These are phyloP conservation scores for Lepisosteus oculatus DNA, from an alignment of 2,113 vertebrate genomes.

Conservation along the genomic window DNA sequence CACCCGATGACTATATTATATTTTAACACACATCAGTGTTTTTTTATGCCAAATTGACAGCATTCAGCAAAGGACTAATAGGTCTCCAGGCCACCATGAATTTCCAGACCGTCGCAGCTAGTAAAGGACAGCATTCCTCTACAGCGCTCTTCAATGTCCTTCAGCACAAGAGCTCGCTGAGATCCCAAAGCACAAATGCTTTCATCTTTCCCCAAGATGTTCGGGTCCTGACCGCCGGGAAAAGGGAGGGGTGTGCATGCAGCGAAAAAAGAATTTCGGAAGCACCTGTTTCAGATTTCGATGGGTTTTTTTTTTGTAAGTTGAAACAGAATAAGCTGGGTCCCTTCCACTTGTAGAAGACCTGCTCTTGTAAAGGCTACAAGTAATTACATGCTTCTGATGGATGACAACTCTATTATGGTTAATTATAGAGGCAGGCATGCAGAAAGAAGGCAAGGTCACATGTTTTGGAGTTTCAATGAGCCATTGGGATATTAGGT, in stretches of 20 bases:
- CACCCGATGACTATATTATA: no score
- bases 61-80: no score
- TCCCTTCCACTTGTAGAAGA: not conserved
- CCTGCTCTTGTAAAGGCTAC: not conserved
- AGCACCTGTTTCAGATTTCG: not conserved
- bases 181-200: not conserved
- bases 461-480: not conserved
- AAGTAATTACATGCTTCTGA: conserved; percentile 14
- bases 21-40: no score
- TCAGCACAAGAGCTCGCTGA: not conserved
- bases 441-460: conserved; percentile 17
- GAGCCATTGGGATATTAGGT: not conserved
- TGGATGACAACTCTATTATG: conserved; percentile 13
- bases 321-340: not conserved
- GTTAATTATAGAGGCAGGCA: conserved; percentile 25
- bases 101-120: not conserved
- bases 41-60: no score
- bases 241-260: not conserved
- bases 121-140: not conserved
- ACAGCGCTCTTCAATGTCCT: not conserved
- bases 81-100: not conserved
- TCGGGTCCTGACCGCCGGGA: not conserved
- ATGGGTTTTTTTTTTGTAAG: not conserved
- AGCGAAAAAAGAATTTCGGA: not conserved
- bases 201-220: conserved; percentile 8